Conservation (phyloP, 2,888 invertebrate genomes). For the Mesopsocus fuscifrons region DNA sequence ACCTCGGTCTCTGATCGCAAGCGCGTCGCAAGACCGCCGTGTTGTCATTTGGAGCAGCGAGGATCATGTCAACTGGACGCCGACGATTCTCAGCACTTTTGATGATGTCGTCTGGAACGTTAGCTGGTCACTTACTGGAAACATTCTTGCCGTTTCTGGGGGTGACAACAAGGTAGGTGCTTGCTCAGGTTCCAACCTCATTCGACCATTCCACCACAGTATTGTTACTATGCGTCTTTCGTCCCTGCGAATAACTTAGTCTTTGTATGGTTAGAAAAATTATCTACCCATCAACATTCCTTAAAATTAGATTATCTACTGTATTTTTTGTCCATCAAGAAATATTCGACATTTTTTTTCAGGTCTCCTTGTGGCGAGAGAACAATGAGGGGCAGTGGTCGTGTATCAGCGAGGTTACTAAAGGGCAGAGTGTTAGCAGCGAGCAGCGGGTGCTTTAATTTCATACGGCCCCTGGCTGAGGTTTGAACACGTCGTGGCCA, state of each 20-base stretch:
- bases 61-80: conserved; percentile 70
- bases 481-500: too few species aligned
- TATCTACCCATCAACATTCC: too few species aligned
- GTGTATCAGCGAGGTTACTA: conserved; percentile 71
- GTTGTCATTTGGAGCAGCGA: conserved; percentile 75
- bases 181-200: too few species aligned
- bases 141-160: conserved; percentile 91
- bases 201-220: too few species aligned
- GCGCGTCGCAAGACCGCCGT: conserved; percentile 81
- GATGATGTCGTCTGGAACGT: conserved; percentile 99
- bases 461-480: too few species aligned
- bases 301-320: too few species aligned
- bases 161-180: conserved; percentile 97
- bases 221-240: too few species aligned
- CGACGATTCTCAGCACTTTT: conserved; percentile 74
- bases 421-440: conserved; percentile 31
- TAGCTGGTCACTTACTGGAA: conserved; percentile 95
- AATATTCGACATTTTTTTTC: too few species aligned
- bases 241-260: too few species aligned
- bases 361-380: conserved; percentile 57
- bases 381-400: conserved; percentile 82
- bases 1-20: conserved; percentile 79
- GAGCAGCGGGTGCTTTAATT: conserved; percentile 29
- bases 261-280: too few species aligned
- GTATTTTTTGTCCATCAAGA: too few species aligned